A percentile compares a stretch with the other conserved stretches of the same genome.
phyloP scores from a whole-genome alignment of 2,113 vertebrate species.

The Hiodon alosoides region DNA sequence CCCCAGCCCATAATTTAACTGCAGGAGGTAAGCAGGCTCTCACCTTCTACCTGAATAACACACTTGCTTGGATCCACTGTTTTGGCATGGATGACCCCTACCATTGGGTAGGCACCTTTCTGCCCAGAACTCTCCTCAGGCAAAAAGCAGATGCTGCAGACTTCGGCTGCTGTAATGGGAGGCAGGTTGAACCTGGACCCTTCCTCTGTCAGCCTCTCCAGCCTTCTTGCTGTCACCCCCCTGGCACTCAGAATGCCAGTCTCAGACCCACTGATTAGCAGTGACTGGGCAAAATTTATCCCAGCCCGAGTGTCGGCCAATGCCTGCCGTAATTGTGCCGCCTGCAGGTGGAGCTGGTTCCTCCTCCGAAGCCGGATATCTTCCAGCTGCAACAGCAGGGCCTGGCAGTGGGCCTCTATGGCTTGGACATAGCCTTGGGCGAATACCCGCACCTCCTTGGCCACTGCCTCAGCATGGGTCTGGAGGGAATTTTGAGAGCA shows the following conservation, averaged over 20 bases:
- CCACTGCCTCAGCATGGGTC: constrained; percentile 48
- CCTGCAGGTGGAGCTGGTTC: constrained; percentile 76
- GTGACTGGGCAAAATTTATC: constrained; percentile 72
- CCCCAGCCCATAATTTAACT: too few species aligned
- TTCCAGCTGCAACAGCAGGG: constrained; percentile 73
- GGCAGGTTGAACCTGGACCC: constrained; percentile 49
- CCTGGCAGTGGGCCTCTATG: constrained; percentile 70
- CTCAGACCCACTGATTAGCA: constrained; percentile 73
- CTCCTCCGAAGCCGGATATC: constrained; percentile 68
- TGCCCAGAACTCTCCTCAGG: constrained; percentile 67
- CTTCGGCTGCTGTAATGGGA: constrained; percentile 43
- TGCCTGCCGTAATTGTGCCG: constrained; percentile 77
- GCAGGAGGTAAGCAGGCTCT: constrained; percentile 20
- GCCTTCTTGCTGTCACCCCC: constrained; percentile 65
- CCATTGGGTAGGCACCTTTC: constrained; percentile 72
- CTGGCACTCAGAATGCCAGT: constrained; percentile 79
- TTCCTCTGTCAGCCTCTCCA: constrained; percentile 60
- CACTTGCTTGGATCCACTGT: constrained; percentile 73
- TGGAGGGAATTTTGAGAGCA: constrained; percentile 50
- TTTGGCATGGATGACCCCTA: constrained; percentile 68
- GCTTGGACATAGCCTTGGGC: constrained; percentile 67
- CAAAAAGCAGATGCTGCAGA: constrained; percentile 66
- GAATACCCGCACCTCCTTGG: constrained; percentile 65
- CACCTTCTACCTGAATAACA: constrained; percentile 78
- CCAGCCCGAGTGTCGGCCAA: constrained; percentile 69